phyloP scores from a whole-genome alignment of 2,797 vertebrate species.

The Characodon lateralis region DNA sequence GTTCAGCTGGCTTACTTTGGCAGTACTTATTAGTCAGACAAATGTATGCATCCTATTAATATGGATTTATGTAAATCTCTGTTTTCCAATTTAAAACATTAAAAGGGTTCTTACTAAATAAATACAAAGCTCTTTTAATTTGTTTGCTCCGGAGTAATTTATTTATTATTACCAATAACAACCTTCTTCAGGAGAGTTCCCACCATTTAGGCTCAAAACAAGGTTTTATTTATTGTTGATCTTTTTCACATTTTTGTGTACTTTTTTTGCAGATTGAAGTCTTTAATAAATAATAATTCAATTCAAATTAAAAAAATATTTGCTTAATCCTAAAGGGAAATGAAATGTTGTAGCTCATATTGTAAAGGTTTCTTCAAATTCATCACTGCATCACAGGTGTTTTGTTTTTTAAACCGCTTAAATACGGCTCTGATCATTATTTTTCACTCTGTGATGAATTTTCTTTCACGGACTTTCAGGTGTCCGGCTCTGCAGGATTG shows the following conservation, averaged over 20 bases:
- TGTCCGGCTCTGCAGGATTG: constrained; percentile 10
- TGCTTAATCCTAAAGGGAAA: no score
- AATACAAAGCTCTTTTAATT: constrained; percentile 33
- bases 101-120: constrained; percentile 44
- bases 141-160: constrained; percentile 16
- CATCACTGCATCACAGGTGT: not conserved
- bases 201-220: not conserved
- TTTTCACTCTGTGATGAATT: constrained; percentile 14
- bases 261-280: not conserved
- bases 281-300: not conserved
- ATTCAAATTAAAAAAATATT: no score
- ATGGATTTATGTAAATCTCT: constrained; percentile 56
- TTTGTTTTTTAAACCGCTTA: not conserved
- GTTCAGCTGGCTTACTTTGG: constrained; percentile 11
- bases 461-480: not conserved
- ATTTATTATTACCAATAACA: constrained; percentile 31
- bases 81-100: constrained; percentile 61
- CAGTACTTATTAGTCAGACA: constrained; percentile 29
- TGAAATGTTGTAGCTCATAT: no score
- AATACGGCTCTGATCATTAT: not conserved
- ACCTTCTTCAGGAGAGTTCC: not conserved
- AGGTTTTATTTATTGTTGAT: not conserved
- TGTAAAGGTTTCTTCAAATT: no score
- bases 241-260: not conserved
- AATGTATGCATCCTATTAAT: constrained; percentile 25